Evolutionary conservation across 2,113 vertebrate genomes (phyloP), one percentile per base, ranked within the genome.

Genomic region (Phalacrocorax aristotelis): DNA sequence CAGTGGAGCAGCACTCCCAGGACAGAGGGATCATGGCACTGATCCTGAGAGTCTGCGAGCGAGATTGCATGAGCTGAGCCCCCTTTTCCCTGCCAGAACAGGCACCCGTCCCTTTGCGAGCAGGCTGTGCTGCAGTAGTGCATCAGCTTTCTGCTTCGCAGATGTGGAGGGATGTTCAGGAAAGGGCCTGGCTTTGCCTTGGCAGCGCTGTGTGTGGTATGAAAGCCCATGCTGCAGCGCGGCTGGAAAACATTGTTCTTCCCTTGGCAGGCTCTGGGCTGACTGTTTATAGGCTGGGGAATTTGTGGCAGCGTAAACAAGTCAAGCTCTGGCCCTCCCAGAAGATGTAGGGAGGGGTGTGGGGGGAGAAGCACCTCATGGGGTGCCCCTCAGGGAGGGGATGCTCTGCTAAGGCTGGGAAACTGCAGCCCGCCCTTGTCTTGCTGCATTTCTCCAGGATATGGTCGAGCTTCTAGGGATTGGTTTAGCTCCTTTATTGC

Each of bases 241-340:
- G 76, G 84, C 87, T 96, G 96, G 93, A 93, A 93, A 96, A 80
- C 92, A 91, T 93, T 94, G 92, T 90, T 78, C 90, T 93, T 46
- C 85, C 87, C 88, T 93, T 92, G 93, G 92, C 97, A 96, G 76
- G 84, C 86, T 2, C 92, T 69, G 71, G 85, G 82, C 80, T 76
- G 79, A 29, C 85, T 96, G 92, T 89, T 94, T 83, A 81, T 88
- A 83, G 83, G 32, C 95, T 68, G 90, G 90, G 91, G 80, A 95
- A 84, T 78, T 94, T 6, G 0, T 87, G 86, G 94, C 94, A 96
- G 95, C 86, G 14, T 93, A 93, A 97, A 95, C 92, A 95, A 83
- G 46, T 7, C 0, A 1, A 81, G 85, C 92, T 66, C 49, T 85
- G 91, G 88, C 92, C 60, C 83, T 92, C 85, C 78, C 40, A 11